Base-by-base conservation (phyloP, 2,797 vertebrate species). In the Brachyalestes nurse region DNA sequence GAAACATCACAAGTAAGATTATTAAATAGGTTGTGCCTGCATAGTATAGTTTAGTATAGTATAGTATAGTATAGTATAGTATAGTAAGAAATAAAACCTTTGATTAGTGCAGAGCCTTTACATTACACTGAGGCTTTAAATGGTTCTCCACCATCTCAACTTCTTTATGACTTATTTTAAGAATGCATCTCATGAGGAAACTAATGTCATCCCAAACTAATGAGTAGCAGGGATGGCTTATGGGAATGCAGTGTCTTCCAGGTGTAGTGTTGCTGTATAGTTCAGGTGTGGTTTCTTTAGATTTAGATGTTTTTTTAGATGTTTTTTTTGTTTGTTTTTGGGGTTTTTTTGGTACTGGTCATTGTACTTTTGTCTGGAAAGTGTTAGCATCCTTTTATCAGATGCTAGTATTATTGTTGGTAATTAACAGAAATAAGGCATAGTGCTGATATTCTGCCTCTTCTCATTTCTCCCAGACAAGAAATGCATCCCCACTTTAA, bases 271-370 rank as follows among this genome's bases (percentile, higher is more conserved):
- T 55, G 83, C 23, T 8, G 86, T 71, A 71, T 64, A 16, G 83
- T 89, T 93, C 53, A 88, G 90, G 91, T 91, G 92, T 92, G 92
- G 90, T 87, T 89, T 85, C 79, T 53, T 85, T 86, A 89, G 40
- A n/a, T n/a, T n/a, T n/a, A n/a, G n/a, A n/a, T n/a, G n/a, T n/a
- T n/a, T n/a, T n/a, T n/a, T n/a, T n/a, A n/a, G n/a, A n/a, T n/a
- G n/a, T n/a, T n/a, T n/a, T n/a, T n/a, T n/a, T 21, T 58, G 42
- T 45, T 6, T 45, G 42, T 45, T 6, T 45, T 6, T 45, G 42
- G 9, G 47, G 21, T 58, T n/a, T 25, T 1, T 65, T 34, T 65
- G 34, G 61, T 64, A 14, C 61, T 60, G 53, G 28, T 75, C 75
- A 80, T 82, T 82, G 69, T 74, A 34, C 17, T 53, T 60, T 73